Base-by-base conservation (phyloP, 1,140 invertebrate genomes). In the Homarus americanus region DNA sequence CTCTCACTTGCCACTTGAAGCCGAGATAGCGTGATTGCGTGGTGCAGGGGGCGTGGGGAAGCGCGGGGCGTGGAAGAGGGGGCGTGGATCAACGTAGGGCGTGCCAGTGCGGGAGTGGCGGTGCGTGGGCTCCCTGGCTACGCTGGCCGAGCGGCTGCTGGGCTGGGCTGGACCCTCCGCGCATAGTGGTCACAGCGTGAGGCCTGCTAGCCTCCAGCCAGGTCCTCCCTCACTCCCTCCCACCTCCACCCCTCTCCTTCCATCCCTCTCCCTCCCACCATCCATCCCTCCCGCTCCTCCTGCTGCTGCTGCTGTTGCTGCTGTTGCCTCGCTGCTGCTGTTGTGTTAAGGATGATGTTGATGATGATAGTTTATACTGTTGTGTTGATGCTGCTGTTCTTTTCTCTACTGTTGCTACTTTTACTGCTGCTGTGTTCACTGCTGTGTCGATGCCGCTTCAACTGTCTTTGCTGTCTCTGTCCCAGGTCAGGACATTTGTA, bases 151-250 rank as follows among this genome's bases (percentile, higher is more conserved):
- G 7, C 38, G 10, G 5, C 36, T 7, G 75, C 17, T 40, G 75
- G 75, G 44, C 78, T 36, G 34, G 28, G 34, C 79, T 34, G 38
- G 69, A 73, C 82, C 82, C 66, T 38, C 40, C 69, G 20, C 66
- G 32, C 82, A 36, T 75, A 76, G 69, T 86, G 83, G 83, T 75
- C 83, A 28, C 83, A 86, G 83, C 83, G 73, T 86, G 83, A 75
- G 69, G 41, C 41, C 83, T 49, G 34, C 69, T 86, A 86, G 83
- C 83, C 72, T 86, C 83, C 69, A 86, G 69, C 69, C 40, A 69
- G 83, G 72, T 32, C 83, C 83, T 10, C 36, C 28, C n/a, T 32
- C 80, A 20, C 58, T 28, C 80, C 80, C 41, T 40, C 12, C 40
- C 41, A 7, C 28, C 34, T 10, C 58, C 32, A 28, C 58, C 32